Evolutionary conservation across 2,797 vertebrate species (phyloP), one percentile per base, ranked within the genome.

Genomic region (Lophius americanus): DNA sequence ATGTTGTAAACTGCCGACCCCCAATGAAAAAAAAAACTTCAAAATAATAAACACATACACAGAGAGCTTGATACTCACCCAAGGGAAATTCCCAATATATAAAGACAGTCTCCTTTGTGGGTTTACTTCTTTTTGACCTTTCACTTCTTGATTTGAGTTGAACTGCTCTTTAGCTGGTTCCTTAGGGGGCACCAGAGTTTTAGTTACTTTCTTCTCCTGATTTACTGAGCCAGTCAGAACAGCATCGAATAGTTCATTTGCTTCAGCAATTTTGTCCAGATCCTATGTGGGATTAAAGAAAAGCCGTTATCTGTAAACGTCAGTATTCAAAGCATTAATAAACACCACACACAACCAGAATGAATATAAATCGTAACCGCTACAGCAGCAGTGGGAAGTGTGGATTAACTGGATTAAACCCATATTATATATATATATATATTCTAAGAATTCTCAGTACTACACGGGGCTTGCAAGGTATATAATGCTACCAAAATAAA

Each of bases 241-340:
- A 13, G 96, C 97, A 43, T 98, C 96, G 77, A 95, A 98, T 47
- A 98, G 94, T 77, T 98, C 97, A 89, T 96, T 95, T 87, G 96
- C 95, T 85, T 98, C 96, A 6, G 93, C 80, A 14, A 87, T 82
- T 70, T 73, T 81, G 60, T 88, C 82, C 76, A 91, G 83, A 68
- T 93, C 91, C 73, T 92, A 86, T 75, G 44, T 5, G 47, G 1
- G 9, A 60, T 0, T 48, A 41, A 58, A 59, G 32, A 51, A 3
- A 47, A 62, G 9, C 1, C 10, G 37, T 32, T 6, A 41, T 13
- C 9, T 36, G 4, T 49, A 9, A n/a, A 46, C 56, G 6, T 61
- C 9, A 33, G 37, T 60, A 39, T 35, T 1, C 4, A 62, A 10
- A 62, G 3, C 9, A 68, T 44, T 7, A 53, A 7, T 23, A 8